These are phyloP conservation scores for Ophiothrix spiculata DNA, from an alignment of 35 echinoderm and acorn worm species.

Conservation along the genomic window DNA sequence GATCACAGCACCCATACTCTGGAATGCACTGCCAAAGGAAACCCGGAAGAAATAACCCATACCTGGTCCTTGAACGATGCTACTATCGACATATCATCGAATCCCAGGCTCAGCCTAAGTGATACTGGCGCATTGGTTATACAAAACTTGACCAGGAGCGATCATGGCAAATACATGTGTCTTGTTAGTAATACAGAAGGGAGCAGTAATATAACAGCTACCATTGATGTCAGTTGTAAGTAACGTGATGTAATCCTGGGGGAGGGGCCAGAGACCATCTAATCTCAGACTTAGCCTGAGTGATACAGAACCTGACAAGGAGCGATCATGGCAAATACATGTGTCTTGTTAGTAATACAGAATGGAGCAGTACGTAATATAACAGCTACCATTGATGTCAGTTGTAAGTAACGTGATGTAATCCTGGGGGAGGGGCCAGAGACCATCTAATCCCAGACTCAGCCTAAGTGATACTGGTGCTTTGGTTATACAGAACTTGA, in stretches of 20 bases:
- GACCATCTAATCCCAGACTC: constrained; percentile 29
- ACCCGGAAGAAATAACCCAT: constrained; percentile 55
- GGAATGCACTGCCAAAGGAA: constrained; percentile 57
- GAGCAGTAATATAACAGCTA: constrained; percentile 38
- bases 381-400: constrained; percentile 43
- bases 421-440: too few species aligned
- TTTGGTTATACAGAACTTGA: constrained; percentile 57
- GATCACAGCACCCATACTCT: constrained; percentile 30
- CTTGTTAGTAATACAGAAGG: constrained; percentile 71
- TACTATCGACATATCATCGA: constrained; percentile 18
- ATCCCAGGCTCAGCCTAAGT: constrained; percentile 39
- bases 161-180: constrained; percentile 64
- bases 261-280: too few species aligned
- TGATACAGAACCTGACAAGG: constrained; percentile 45
- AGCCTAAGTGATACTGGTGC: constrained; percentile 30
- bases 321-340: constrained; percentile 52
- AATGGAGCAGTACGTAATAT: constrained; percentile 47
- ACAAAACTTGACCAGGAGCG: constrained; percentile 43
- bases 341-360: constrained; percentile 66
- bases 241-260: too few species aligned
- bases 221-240: constrained; percentile 52
- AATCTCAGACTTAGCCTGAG: constrained; percentile 42
- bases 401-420: too few species aligned
- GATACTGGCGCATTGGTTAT: constrained; percentile 65
- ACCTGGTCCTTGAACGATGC: constrained; percentile 59